Base-by-base conservation (phyloP, 2,113 vertebrate genomes). In the Gnathonemus longibarbis region DNA sequence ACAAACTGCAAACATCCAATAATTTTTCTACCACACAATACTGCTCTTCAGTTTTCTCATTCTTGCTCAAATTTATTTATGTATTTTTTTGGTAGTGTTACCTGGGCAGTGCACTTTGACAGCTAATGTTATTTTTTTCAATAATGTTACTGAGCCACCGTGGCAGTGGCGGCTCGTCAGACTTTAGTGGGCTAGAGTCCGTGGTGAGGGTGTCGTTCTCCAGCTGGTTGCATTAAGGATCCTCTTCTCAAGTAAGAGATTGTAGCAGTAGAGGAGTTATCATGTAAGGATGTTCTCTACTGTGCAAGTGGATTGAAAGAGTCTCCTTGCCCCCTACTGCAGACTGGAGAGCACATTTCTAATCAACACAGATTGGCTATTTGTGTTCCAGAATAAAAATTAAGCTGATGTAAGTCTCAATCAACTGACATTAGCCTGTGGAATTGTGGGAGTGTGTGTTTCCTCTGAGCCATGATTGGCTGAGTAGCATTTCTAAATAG, bases 291-390 rank as follows among this genome's bases (percentile, higher is more conserved):
- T 35, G 70, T 21, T 90, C 92, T 92, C 52, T 91, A 90, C 91
- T 91, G 88, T 91, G 89, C 89, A 91, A 90, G 91, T 91, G 87
- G 90, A 90, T 91, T 91, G 89, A 92, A 91, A 91, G 91, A 39
- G 62, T 45, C 10, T 39, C 62, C 27, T 70, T 70, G 27, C n/a
- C n/a, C 62, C 27, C n/a, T 70, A 31, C n/a, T 70, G 10, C 62
- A 70, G 62, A 66, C 62, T 66, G 62, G 27, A 70, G 62, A 70
- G 87, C 35, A 66, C 53, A 62, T 70, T 42, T 62, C 56, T 45
- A 88, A n/a, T 56, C 53, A 66, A 66, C 42, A 70, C 39, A 88
- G 56, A 56, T 39, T 88, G 50, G 53, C 39, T 24, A 15, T 66
- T 88, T 66, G 24, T 70, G 39, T 24, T 24, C 27, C 62, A 31